phyloP scores from a whole-genome alignment of 2,888 invertebrate genomes.

The Muscina levida region DNA sequence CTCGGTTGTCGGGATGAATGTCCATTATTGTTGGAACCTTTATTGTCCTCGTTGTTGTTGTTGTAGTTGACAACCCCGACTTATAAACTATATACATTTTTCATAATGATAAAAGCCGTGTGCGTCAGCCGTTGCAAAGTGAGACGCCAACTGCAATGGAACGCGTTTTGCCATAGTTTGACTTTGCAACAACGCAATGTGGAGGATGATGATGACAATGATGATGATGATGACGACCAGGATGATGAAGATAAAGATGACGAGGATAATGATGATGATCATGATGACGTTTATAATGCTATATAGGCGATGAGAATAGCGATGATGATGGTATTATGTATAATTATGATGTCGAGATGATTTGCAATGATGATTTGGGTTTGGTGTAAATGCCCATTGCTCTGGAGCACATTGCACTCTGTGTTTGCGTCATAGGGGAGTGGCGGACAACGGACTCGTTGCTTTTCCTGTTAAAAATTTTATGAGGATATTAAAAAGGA shows the following conservation, averaged over 20 bases:
- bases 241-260: background rate
- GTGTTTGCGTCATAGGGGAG: slow-evolving; percentile 26
- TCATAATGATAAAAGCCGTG: slow-evolving; percentile 28
- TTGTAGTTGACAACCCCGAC: slow-evolving; percentile 45
- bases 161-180: no score
- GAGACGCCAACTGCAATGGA: no score
- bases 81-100: slow-evolving; percentile 44
- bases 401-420: slow-evolving; percentile 29
- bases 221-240: background rate
- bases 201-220: no score
- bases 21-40: background rate
- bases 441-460: background rate
- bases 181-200: no score
- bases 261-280: no score
- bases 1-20: background rate
- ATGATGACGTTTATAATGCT: background rate
- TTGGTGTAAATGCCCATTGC: slow-evolving; percentile 19
- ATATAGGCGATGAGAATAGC: no score
- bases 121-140: no score
- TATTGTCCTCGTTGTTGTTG: background rate
- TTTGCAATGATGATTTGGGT: background rate
- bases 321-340: no score
- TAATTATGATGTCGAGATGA: no score
- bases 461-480: background rate
- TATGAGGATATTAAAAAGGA: background rate